phyloP scores from a whole-genome alignment of 2,113 vertebrate species.

The Halichoerus grypus region DNA sequence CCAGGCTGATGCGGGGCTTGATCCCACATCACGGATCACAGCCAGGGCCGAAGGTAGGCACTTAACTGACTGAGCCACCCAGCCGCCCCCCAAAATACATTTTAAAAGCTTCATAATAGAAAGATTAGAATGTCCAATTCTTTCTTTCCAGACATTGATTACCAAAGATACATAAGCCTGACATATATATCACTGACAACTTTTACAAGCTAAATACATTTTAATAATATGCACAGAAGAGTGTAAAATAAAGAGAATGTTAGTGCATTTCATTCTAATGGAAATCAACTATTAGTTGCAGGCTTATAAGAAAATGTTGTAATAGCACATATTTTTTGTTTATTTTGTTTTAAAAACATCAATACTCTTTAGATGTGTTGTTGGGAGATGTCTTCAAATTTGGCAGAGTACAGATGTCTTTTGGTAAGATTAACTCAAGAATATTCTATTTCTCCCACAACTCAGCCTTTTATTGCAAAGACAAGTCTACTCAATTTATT shows the following conservation, averaged over 20 bases:
- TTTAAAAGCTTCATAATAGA: neutral
- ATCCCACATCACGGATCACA: no score
- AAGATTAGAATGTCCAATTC: neutral
- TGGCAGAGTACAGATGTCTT: neutral
- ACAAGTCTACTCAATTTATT: neutral
- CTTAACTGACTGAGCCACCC: no score
- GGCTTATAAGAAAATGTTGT: neutral
- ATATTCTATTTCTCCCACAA: neutral
- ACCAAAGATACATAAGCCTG: neutral
- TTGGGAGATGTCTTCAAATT: constrained; percentile 5
- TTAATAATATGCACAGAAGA: neutral
- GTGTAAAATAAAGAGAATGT: neutral
- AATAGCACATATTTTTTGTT: neutral
- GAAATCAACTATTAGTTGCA: neutral
- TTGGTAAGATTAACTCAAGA: neutral
- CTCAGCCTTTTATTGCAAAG: neutral
- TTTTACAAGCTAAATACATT: neutral
- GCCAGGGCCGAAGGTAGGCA: no score
- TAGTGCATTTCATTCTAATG: neutral
- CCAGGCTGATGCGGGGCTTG: no score
- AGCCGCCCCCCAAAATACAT: neutral
- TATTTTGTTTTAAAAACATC: neutral
- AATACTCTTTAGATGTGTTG: neutral
- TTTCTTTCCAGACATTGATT: neutral
- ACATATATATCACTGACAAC: neutral